phyloP scores from a whole-genome alignment of 2,797 vertebrate species.

The Psittacula derbiana region DNA sequence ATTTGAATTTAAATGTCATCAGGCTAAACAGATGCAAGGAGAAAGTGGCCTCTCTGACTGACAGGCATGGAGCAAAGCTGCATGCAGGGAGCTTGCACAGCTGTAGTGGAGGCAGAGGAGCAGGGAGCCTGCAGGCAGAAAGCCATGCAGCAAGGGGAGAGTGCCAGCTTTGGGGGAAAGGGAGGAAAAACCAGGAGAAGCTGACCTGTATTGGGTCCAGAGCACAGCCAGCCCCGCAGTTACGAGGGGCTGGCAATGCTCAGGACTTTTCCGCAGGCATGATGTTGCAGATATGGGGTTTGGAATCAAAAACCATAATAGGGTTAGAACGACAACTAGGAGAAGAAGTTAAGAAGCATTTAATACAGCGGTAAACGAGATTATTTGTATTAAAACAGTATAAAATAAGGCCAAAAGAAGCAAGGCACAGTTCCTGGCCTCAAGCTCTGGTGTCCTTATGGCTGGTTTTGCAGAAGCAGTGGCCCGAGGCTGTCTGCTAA shows the following conservation, averaged over 20 bases:
- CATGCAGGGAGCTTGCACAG: accelerated
- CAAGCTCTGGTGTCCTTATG: neutral
- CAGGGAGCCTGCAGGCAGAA: neutral
- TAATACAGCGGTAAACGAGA: neutral
- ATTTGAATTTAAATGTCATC: neutral
- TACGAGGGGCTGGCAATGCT: neutral
- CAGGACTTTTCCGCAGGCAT: neutral
- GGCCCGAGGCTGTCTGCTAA: accelerated
- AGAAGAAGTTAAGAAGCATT: neutral
- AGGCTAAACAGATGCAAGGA: neutral
- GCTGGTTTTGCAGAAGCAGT: neutral
- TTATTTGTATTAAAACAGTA: neutral
- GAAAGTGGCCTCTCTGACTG: neutral
- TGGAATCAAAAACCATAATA: neutral
- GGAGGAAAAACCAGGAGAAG: neutral
- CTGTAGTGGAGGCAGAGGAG: neutral
- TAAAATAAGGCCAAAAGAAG: neutral
- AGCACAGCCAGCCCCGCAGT: too few species aligned
- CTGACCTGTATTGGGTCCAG: neutral
- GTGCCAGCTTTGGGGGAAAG: neutral
- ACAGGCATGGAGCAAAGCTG: neutral
- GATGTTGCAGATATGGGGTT: neutral
- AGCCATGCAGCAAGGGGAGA: accelerated
- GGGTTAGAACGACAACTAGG: neutral
- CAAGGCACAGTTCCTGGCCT: neutral